phyloP scores from a whole-genome alignment of 1,140 invertebrate genomes.

The Yoshiicerus persimilis region DNA sequence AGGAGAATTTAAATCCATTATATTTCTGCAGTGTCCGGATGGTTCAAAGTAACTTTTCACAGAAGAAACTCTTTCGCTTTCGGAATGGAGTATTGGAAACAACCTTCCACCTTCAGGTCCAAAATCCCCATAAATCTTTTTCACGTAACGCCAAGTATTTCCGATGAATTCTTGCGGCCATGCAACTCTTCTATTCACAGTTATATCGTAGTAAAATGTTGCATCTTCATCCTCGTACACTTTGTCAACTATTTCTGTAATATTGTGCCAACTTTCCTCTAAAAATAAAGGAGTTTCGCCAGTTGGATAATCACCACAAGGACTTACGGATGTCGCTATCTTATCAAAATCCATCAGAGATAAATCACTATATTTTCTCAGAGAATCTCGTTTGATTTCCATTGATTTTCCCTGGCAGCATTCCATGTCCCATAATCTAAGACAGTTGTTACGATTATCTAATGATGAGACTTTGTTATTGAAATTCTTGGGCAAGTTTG shows the following conservation, averaged over 20 bases:
- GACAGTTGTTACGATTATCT: background rate
- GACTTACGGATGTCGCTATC: background rate
- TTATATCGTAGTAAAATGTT: constrained; percentile 28
- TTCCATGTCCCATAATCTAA: background rate
- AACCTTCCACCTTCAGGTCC: background rate
- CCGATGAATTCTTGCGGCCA: constrained; percentile 31
- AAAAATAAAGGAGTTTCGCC: background rate
- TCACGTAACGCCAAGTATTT: constrained; percentile 32
- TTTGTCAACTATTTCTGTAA: background rate
- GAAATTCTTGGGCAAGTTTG: background rate
- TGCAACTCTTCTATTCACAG: background rate
- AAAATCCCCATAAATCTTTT: constrained; percentile 23
- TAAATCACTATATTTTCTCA: background rate
- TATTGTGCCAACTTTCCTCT: constrained; percentile 33
- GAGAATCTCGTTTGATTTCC: background rate
- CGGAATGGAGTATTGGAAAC: constrained; percentile 35
- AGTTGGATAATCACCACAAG: constrained; percentile 2
- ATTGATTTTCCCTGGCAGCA: constrained; percentile 32
- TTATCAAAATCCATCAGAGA: background rate
- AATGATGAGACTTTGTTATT: constrained; percentile 13
- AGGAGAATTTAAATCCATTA: constrained; percentile 28
- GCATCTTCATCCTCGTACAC: constrained; percentile 32
- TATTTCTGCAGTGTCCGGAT: constrained; percentile 12
- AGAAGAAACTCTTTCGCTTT: background rate
- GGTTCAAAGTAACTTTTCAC: constrained; percentile 30